Conservation (phyloP, 2,888 invertebrate genomes). For the Odontocolon sp. region DNA sequence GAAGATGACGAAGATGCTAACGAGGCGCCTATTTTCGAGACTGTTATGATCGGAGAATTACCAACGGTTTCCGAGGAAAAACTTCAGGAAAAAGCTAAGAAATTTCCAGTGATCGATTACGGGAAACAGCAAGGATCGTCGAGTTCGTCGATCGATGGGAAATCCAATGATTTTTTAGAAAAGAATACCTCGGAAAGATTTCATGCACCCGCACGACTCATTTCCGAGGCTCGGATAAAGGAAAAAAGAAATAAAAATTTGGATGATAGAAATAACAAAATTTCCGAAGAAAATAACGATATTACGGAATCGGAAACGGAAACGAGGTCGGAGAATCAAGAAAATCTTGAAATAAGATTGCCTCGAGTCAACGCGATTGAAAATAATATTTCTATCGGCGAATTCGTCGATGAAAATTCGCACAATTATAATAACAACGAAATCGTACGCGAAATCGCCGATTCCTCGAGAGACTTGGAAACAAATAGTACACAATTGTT, state of each 20-base stretch:
- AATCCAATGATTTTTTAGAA: conserved; percentile 68
- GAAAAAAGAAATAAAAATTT: conserved; percentile 65
- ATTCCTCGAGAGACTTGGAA: neutral
- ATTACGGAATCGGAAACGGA: neutral
- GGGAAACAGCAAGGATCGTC: conserved; percentile 56
- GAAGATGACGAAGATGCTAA: conserved; percentile 72
- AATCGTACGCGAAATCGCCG: neutral
- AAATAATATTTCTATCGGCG: neutral
- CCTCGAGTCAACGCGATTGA: neutral
- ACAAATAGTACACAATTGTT: neutral
- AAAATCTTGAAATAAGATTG: conserved; percentile 17
- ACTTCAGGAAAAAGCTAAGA: conserved; percentile 72
- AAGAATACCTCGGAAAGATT: conserved; percentile 62
- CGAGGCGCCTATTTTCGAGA: conserved; percentile 74
- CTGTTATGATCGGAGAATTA: conserved; percentile 73
- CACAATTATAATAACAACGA: neutral
- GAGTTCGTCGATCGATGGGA: conserved; percentile 38
- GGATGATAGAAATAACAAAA: neutral
- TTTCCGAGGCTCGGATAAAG: conserved; percentile 64
- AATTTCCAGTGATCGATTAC: conserved; percentile 74
- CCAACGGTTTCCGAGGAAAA: conserved; percentile 71
- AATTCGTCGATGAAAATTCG: neutral
- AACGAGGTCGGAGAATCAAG: conserved; percentile 5
- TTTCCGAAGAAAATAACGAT: neutral
- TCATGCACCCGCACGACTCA: conserved; percentile 63